phyloP scores from a whole-genome alignment of 2,797 vertebrate genomes.

The Sebastolobus alascanus region DNA sequence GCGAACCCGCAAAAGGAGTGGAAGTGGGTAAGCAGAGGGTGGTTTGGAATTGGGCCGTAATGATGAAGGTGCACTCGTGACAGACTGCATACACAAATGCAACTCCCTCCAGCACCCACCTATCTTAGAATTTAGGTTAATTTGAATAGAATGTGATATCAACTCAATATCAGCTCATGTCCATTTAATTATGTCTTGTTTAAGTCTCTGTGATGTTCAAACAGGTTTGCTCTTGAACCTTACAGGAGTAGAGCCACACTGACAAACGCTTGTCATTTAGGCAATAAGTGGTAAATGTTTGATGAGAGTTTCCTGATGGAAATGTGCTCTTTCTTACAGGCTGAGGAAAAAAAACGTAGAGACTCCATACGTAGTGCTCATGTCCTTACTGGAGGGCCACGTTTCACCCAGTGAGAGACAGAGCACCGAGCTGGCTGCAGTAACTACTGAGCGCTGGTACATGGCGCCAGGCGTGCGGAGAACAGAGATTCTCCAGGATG shows the following conservation, averaged over 20 bases:
- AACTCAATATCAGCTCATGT: background rate
- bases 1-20: no score
- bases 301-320: background rate
- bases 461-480: slow-evolving; percentile 80
- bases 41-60: no score
- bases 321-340: slow-evolving; percentile 60
- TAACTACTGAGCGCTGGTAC: slow-evolving; percentile 81
- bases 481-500: slow-evolving; percentile 79
- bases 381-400: slow-evolving; percentile 83
- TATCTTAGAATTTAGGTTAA: background rate
- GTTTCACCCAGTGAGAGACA: slow-evolving; percentile 52
- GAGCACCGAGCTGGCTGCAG: slow-evolving; percentile 68
- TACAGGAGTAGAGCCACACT: background rate
- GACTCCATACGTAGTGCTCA: slow-evolving; percentile 76
- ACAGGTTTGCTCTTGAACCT: background rate
- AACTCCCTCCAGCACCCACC: background rate
- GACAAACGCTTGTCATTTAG: background rate
- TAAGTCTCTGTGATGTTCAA: background rate
- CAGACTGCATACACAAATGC: background rate
- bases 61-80: no score
- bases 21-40: no score
- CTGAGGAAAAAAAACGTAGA: slow-evolving; percentile 77
- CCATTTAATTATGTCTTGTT: background rate
- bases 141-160: background rate
- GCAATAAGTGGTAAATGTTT: background rate